Base-by-base conservation (phyloP, 1,140 invertebrate genomes). In the Drosophila asahinai region DNA sequence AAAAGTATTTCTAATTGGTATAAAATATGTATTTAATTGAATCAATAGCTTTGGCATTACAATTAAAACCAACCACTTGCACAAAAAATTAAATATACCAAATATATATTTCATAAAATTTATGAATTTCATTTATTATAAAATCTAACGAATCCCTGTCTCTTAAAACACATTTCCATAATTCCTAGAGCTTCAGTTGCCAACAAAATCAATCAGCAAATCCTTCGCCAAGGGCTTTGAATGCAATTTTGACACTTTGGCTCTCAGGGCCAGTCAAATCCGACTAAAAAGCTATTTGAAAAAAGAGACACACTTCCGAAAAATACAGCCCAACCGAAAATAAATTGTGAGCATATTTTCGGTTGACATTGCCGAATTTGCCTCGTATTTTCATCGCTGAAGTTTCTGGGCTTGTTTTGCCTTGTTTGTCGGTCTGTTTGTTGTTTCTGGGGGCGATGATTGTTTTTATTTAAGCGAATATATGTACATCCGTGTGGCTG, bases 281-380 rank as follows among this genome's bases (percentile, higher is more conserved):
- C 47, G 19, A 66, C 43, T 27, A 62, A 45, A 65, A 25, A 33
- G 12, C 7, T n/a, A 25, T 52, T 60, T 14, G 0, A n/a, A 27
- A 58, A 33, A 14, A 19, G 33, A 22, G 42, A 6, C 22, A 2
- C 61, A 15, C 11, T 33, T 14, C 63, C 11, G 12, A 36, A 72
- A 74, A 73, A 60, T 27, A 59, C 30, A 15, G 12, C 1, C 6
- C 4, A 55, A 22, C 12, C 38, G 6, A 72, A 61, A 61, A 74
- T 25, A 61, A 73, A 45, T 61, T 74, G 70, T 40, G 47, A 14
- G 60, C 55, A 68, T 45, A 68, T 64, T 68, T 64, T 63, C 36
- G 65, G 43, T 27, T 68, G 59, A 59, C 71, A 74, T 61, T 60
- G 48, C 9, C 15, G 47, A 30, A 62, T 52, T 74, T 61, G 42